A percentile compares a stretch with the other conserved stretches of the same genome.
Conservation (phyloP, 2,113 vertebrate species). For the Hemiscyllium ocellatum region DNA sequence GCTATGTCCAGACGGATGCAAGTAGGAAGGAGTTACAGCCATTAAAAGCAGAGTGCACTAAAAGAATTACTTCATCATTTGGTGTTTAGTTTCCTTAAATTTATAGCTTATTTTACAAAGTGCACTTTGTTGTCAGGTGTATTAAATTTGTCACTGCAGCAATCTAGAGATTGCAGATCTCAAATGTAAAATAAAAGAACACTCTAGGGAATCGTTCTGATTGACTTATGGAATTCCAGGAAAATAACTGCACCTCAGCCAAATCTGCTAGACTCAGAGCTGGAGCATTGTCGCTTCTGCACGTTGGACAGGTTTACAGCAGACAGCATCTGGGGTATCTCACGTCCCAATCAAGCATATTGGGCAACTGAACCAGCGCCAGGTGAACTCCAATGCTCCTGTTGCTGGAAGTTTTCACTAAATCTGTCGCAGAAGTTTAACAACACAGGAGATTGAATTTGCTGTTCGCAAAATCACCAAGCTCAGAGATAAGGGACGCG, state of each 20-base stretch:
- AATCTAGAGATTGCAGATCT: neutral
- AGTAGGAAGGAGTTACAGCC: neutral
- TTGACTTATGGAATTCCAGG: neutral
- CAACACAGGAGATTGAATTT: neutral
- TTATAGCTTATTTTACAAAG: constrained; percentile 27
- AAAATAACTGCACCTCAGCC: neutral
- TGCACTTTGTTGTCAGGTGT: neutral
- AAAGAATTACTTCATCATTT: neutral
- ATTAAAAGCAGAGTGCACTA: neutral
- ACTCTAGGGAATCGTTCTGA: neutral
- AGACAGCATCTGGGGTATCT: neutral
- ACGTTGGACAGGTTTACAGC: neutral
- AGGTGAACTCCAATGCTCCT: neutral
- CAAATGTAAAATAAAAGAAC: neutral
- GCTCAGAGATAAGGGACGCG: neutral
- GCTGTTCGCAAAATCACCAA: neutral
- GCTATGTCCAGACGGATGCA: neutral
- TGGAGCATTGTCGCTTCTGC: neutral
- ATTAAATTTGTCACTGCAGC: neutral
- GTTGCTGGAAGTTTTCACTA: neutral
- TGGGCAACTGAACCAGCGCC: neutral
- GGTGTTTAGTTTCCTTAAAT: neutral
- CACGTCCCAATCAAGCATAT: neutral
- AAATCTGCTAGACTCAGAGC: neutral
- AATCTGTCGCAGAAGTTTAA: neutral